These are phyloP conservation scores for Chymomyza procnemis DNA, from an alignment of 2,888 invertebrate species.

Conservation along the genomic window DNA sequence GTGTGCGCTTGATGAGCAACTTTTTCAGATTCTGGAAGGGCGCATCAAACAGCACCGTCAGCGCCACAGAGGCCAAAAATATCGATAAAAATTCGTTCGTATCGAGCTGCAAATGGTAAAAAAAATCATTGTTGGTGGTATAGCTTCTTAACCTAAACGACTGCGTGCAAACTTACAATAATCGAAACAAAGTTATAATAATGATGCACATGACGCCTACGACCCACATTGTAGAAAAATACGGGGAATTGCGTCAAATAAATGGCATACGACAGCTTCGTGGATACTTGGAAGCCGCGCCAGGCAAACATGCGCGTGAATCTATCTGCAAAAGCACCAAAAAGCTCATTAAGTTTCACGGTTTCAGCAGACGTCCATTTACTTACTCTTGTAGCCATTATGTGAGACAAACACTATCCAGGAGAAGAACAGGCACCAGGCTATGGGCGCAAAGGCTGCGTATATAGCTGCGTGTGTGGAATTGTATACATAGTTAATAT, in stretches of 20 bases:
- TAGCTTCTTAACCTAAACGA: too few relatives aligned
- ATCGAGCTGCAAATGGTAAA: conserved; percentile 80
- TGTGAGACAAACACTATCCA: conserved; percentile 84
- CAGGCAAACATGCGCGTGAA: conserved; percentile 81
- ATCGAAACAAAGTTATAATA: conserved; percentile 82
- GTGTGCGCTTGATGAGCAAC: conserved; percentile 76
- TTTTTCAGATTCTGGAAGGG: conserved; percentile 85
- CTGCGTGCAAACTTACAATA: conserved; percentile 80
- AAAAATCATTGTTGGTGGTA: neutral
- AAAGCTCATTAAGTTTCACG: neutral
- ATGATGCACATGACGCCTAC: conserved; percentile 81
- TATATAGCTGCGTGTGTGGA: conserved; percentile 83
- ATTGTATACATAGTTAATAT: conserved; percentile 82
- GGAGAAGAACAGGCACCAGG: conserved; percentile 84
- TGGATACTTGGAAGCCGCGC: conserved; percentile 83
- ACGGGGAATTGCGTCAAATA: conserved; percentile 86
- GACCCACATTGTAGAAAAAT: conserved; percentile 85
- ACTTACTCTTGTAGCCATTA: conserved; percentile 82
- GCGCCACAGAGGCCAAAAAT: conserved; percentile 79
- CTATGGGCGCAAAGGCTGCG: conserved; percentile 85
- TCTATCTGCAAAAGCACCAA: conserved; percentile 79
- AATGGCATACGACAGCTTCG: conserved; percentile 85
- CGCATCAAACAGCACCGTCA: conserved; percentile 83
- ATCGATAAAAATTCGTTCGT: conserved; percentile 82
- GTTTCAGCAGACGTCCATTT: conserved; percentile 35